Evolutionary conservation across 2,797 vertebrate genomes (phyloP), one percentile per base, ranked within the genome.

Genomic region (Anguilla pacifica): DNA sequence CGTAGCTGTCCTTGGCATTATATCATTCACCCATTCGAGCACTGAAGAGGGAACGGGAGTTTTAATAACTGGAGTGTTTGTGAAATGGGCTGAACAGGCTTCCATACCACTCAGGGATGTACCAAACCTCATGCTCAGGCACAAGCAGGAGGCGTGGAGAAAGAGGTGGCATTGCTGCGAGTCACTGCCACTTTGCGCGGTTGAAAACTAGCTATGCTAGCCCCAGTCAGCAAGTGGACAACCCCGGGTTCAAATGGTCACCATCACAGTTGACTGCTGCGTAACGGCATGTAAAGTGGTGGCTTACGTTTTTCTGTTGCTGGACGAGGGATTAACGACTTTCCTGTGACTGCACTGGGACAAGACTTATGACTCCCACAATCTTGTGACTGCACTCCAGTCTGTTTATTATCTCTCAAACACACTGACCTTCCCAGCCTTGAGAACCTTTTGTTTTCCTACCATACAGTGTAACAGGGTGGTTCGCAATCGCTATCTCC

Each of bases 41-140:
- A 35, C 28, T 39, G 64, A 25, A 83, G 79, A 88, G 86, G 87
- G 59, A 64, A 89, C 86, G 35, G 87, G 51, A 83, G 87, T 91
- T 91, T 91, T 89, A 89, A 91, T 88, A 90, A 84, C 55, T 81
- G 59, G 85, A 89, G 84, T 89, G 82, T 90, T 82, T 61, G 72
- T 91, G 93, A 93, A 91, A 93, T 93, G 90, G 89, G 88, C 86
- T 87, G 46, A 91, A 92, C 91, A 88, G 84, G 91, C 90, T 91
- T 93, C 88, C 59, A 81, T 90, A 87, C 85, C 89, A 87, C 77
- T 82, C 59, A 19, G 57, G 86, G 89, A 77, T 89, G 86, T 89
- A 89, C 87, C 89, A 84, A 92, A 91, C 25, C 89, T 88, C 89
- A 85, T 57, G 93, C 88, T 87, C 88, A 86, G 91, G 91, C 89